Conservation (phyloP, 2,888 invertebrate species). For the Mythimna impura region DNA sequence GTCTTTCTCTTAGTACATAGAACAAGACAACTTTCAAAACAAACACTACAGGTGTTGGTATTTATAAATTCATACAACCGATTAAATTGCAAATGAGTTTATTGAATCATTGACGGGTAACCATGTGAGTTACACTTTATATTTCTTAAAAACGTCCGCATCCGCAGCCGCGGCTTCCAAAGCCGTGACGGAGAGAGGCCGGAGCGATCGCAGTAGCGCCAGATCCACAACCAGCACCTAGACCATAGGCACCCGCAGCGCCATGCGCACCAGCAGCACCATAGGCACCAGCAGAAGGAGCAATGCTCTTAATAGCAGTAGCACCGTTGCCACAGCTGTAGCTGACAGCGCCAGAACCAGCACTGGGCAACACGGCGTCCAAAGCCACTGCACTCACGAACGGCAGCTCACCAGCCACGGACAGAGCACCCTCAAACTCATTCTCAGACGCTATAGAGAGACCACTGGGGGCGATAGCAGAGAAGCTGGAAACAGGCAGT, state of each 20-base stretch:
- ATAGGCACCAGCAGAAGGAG: constrained; percentile 21
- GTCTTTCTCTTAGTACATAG: no score
- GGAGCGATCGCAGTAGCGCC: constrained; percentile 15
- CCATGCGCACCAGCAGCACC: constrained; percentile 16
- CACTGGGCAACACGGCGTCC: constrained; percentile 36
- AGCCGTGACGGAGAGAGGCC: constrained; percentile 10
- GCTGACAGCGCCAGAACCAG: constrained; percentile 44
- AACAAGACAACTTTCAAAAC: no score
- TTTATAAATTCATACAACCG: not conserved
- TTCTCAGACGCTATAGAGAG: constrained; percentile 57
- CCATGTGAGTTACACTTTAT: not conserved
- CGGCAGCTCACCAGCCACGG: constrained; percentile 48
- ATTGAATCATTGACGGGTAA: not conserved
- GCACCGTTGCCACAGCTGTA: constrained; percentile 46
- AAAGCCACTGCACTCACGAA: constrained; percentile 44
- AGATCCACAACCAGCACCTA: not conserved
- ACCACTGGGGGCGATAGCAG: constrained; percentile 45
- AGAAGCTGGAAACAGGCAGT: constrained; percentile 48
- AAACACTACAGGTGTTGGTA: no score
- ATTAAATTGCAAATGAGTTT: not conserved
- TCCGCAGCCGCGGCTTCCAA: constrained; percentile 22
- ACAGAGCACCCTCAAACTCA: constrained; percentile 47
- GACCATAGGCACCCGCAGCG: constrained; percentile 20
- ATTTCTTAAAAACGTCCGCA: not conserved
- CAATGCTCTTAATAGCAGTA: constrained; percentile 41